Evolutionary conservation across 2,888 invertebrate genomes (phyloP), one percentile per base, ranked within the genome.

Genomic region (Drosophila mettleri): DNA sequence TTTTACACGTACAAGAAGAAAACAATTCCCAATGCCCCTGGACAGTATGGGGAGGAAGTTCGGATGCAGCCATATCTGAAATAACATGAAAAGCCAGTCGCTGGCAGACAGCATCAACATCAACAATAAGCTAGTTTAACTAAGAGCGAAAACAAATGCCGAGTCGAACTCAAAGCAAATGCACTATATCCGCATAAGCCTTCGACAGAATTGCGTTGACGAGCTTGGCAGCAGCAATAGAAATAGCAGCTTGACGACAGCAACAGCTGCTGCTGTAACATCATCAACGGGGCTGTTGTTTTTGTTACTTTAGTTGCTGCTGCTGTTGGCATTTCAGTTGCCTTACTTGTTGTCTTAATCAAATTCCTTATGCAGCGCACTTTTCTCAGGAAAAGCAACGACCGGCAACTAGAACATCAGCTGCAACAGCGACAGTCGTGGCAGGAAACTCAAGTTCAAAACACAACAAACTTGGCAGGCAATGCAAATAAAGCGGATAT

Each of bases 401-500:
- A 78, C 78, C 78, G 69, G 66, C 73, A 66, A 71, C 66, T 63
- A 57, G 59, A 66, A 53, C 58, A 72, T 51, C 55, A 64, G 36
- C 52, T 69, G 38, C 18, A 53, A 39, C 54, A 53, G 54, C 55
- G 78, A 58, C 72, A 66, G 49, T 64, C 69, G 55, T 67, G 64
- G 78, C 81, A 88, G 84, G 78, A 82, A 78, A 78, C 85, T 75
- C 70, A 82, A 88, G 88, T 86, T 89, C 74, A 87, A 83, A 85
- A 85, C 84, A 89, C 73, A 87, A 90, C 88, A 89, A 89, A 89
- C 83, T 90, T 88, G 68, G 65, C 73, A 72, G 72, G 79, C 70
- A 77, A 83, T 83, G 83, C 88, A 89, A 90, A 88, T 88, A 76
- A 85, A 71, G 68, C 78, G 89, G 90, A 90, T 86, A 90, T 83